Percentiles rank a stretch among this genome's conserved stretches.
phyloP scores from a whole-genome alignment of 2,797 vertebrate species.

The Xyrichtys novacula region DNA sequence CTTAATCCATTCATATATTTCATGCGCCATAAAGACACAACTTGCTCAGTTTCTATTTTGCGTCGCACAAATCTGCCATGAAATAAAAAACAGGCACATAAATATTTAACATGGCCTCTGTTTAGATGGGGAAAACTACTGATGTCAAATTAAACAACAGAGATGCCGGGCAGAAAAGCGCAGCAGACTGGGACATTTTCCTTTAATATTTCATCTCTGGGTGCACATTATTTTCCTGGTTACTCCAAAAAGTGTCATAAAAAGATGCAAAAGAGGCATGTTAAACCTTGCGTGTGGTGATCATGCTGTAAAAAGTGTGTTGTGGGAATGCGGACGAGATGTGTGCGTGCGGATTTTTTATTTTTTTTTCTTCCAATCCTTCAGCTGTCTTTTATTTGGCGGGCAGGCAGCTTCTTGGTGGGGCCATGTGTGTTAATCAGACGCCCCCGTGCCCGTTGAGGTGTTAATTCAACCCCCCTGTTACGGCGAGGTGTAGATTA shows the following conservation, averaged over 20 bases:
- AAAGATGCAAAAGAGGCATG: constrained; percentile 30
- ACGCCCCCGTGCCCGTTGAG: constrained; percentile 88
- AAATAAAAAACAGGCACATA: constrained; percentile 73
- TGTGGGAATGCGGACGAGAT: not conserved
- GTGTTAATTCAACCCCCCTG: constrained; percentile 95
- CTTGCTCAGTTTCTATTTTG: constrained; percentile 69
- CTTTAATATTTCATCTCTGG: constrained; percentile 57
- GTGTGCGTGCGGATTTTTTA: not conserved
- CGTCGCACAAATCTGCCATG: constrained; percentile 64
- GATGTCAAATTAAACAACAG: constrained; percentile 74
- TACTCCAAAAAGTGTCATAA: constrained; percentile 62
- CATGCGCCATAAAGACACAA: constrained; percentile 78
- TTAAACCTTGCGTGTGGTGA: constrained; percentile 32
- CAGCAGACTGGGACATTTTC: constrained; percentile 44
- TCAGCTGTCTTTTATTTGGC: constrained; percentile 83
- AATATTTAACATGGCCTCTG: constrained; percentile 76
- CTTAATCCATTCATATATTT: constrained; percentile 74
- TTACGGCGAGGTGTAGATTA: constrained; percentile 98
- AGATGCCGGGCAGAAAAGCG: constrained; percentile 6
- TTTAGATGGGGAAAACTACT: constrained; percentile 64
- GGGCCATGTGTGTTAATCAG: constrained; percentile 95
- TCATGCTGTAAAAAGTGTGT: constrained; percentile 18
- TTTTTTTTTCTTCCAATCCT: not conserved
- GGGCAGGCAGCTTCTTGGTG: constrained; percentile 54
- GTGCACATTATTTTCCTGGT: constrained; percentile 57